These are phyloP conservation scores for Cynopterus sphinx DNA, from an alignment of 2,797 vertebrate species.

Conservation along the genomic window DNA sequence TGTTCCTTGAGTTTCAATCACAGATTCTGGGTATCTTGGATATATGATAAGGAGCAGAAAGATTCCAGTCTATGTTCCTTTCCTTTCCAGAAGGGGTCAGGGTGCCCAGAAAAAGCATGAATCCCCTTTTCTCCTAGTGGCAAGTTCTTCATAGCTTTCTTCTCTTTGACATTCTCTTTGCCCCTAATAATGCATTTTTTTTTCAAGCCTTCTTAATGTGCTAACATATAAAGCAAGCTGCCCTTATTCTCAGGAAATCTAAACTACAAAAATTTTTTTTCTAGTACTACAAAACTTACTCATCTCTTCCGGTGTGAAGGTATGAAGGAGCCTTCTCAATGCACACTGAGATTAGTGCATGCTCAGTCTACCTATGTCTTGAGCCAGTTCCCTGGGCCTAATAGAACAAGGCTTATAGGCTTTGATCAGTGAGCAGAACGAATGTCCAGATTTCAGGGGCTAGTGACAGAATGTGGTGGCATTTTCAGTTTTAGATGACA, in stretches of 20 bases:
- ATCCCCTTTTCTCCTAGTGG: background rate
- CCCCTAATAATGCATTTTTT: background rate
- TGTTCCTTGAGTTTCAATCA: background rate
- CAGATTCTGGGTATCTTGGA: background rate
- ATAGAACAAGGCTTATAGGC: background rate
- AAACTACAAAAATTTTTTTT: slow-evolving; percentile 21
- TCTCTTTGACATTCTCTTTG: background rate
- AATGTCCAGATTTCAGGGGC: background rate
- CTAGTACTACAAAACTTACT: background rate
- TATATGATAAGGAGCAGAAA: background rate
- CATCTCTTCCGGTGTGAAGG: background rate
- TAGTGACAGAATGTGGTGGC: background rate
- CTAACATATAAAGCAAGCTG: background rate
- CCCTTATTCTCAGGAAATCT: background rate
- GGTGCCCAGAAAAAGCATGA: background rate
- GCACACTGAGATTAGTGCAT: background rate
- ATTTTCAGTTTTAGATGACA: background rate
- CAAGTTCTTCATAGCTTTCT: background rate
- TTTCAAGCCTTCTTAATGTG: background rate
- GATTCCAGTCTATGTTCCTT: background rate
- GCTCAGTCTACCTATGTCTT: background rate
- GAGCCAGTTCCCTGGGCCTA: background rate
- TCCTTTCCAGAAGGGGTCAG: background rate
- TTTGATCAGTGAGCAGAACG: background rate
- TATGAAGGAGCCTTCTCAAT: background rate